Evolutionary conservation across 2,113 vertebrate species (phyloP).

Genomic region (Chlorodrepanis virens): DNA sequence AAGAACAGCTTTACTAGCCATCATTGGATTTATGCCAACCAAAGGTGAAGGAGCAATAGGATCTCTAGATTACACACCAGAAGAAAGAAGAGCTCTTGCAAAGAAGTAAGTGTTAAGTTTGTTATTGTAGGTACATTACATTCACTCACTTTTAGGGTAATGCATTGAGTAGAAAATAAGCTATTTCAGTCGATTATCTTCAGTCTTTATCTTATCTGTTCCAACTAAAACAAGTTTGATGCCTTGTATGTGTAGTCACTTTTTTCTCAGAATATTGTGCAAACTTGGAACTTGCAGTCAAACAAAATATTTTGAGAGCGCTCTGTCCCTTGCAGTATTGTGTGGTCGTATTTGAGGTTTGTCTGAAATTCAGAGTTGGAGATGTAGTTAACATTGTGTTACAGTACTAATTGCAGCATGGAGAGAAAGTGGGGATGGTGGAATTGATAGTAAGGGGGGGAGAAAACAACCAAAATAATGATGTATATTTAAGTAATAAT

Average conservation of each 20-base stretch:
- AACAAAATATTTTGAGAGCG: not conserved
- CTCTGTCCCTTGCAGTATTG: not conserved
- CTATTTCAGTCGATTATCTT: not conserved
- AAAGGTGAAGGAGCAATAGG: constrained; percentile 98
- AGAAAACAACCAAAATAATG: not conserved
- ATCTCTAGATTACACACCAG: constrained; percentile 96
- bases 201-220: not conserved
- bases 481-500: not conserved
- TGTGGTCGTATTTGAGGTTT: not conserved
- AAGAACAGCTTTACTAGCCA: constrained; percentile 94
- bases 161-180: not conserved
- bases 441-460: not conserved
- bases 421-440: not conserved
- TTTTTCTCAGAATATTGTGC: not conserved
- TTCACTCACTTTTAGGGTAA: not conserved
- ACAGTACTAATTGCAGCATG: not conserved
- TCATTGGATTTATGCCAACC: constrained; percentile 99
- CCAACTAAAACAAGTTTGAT: not conserved
- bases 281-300: not conserved
- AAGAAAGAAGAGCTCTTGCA: constrained; percentile 92
- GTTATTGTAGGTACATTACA: not conserved
- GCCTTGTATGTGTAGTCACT: fast-evolving
- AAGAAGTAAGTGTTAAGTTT: constrained; percentile 87
- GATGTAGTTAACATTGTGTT: not conserved
- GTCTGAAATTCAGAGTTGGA: not conserved